A percentile compares a stretch with the other conserved stretches of the same genome.
phyloP scores from a whole-genome alignment of 92 coral and sea anemone species.

The Epizoanthus ramosus region DNA sequence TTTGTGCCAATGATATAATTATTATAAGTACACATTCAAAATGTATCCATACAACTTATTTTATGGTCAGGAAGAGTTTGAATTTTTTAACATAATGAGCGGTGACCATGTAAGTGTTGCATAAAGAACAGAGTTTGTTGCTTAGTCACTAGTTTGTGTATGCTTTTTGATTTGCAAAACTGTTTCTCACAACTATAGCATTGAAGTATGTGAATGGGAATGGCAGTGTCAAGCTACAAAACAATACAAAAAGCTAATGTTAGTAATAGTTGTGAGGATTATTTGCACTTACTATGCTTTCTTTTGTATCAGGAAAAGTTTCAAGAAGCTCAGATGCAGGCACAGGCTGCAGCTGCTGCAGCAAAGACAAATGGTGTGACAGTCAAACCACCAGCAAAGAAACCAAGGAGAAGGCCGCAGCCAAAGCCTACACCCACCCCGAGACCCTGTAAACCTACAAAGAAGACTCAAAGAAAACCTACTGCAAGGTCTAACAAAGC shows the following conservation, averaged over 20 bases:
- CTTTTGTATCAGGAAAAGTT: constrained; percentile 57
- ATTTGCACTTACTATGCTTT: neutral
- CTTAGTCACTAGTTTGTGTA: too few species aligned
- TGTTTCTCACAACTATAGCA: too few species aligned
- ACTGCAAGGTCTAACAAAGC: constrained; percentile 66
- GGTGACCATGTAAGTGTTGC: too few species aligned
- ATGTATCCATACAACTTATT: too few species aligned
- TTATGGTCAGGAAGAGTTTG: too few species aligned
- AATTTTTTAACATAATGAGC: too few species aligned
- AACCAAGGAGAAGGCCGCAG: constrained; percentile 89
- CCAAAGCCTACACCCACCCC: constrained; percentile 66
- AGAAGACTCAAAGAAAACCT: constrained; percentile 73
- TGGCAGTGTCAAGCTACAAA: too few species aligned
- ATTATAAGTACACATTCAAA: too few species aligned
- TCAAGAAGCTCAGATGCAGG: constrained; percentile 76
- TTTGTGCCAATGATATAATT: too few species aligned
- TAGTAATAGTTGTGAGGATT: neutral
- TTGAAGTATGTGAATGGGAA: too few species aligned
- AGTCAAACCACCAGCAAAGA: constrained; percentile 81
- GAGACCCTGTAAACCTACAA: constrained; percentile 61
- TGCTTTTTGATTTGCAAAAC: too few species aligned
- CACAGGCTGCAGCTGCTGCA: constrained; percentile 73
- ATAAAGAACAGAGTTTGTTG: too few species aligned
- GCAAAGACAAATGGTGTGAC: constrained; percentile 62
- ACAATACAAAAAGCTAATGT: neutral